Base-by-base conservation (phyloP, 2,797 vertebrate genomes). In the Cygnus olor region DNA sequence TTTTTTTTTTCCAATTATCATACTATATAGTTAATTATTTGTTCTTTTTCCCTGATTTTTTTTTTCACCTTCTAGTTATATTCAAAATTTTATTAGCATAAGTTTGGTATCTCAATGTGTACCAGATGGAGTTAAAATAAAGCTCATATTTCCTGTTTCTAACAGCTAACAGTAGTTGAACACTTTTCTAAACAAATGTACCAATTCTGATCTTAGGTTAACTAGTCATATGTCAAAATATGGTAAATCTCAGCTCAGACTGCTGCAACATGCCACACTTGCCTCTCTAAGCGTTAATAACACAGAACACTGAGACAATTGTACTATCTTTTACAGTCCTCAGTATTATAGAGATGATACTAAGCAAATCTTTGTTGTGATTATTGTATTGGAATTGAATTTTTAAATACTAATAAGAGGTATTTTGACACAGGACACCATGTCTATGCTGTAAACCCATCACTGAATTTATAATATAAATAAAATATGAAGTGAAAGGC, bases 261-360 rank as follows among this genome's bases (percentile, higher is more conserved):
- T 93, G 49, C 57, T 89, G 63, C 53, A 95, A 72, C 51, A 72
- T 85, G 70, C 27, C 86, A 53, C 28, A 58, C 70, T 81, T 93
- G 84, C 92, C 96, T 81, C 70, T 97, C 92, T 91, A 94, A 63
- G 15, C 57, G 90, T 95, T 73, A 96, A 96, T 96, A 93, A 96
- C 93, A 89, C 65, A 97, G 60, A 94, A 58, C 79, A 68, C 38
- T 28, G 38, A 88, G 63, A 81, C 58, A 88, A 78, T 80, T 84
- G 64, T 79, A 86, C 28, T 94, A 83, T 84, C 80, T 93, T 96
- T 93, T 96, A 71, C 72, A 54, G 24, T 88, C 53, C 58, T 89
- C 64, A 84, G 57, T 81, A 76, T 80, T 80, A 57, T 36, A 78
- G n/a, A 86, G 80, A 84, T 84, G 71, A 80, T 82, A 45, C 82